phyloP scores from a whole-genome alignment of 2,797 vertebrate species.

The Anolis apletophallus region DNA sequence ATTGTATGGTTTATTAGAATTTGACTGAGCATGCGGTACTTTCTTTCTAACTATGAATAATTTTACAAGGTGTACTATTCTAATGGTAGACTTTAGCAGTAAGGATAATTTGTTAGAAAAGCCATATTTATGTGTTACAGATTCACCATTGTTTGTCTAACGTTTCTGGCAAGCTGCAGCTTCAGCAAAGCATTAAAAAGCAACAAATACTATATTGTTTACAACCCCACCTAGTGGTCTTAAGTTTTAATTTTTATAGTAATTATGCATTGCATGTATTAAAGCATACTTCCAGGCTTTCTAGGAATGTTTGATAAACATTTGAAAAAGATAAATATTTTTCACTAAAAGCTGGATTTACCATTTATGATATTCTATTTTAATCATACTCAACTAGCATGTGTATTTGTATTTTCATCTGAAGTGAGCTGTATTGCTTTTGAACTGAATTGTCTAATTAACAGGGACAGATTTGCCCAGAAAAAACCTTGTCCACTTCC shows the following conservation, averaged over 20 bases:
- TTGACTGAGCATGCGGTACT: conserved; percentile 24
- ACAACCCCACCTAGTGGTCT: conserved; percentile 68
- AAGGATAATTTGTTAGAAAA: conserved; percentile 26
- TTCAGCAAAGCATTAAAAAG: conserved; percentile 48
- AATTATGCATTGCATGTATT: background rate
- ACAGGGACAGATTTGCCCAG: background rate
- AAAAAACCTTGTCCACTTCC: background rate
- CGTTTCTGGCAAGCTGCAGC: conserved; percentile 21
- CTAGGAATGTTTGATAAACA: conserved; percentile 15
- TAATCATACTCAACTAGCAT: conserved; percentile 8
- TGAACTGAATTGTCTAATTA: background rate
- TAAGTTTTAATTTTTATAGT: conserved; percentile 43
- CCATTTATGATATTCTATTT: background rate
- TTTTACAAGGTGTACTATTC: conserved; percentile 25
- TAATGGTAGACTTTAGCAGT: conserved; percentile 17
- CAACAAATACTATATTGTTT: conserved; percentile 59
- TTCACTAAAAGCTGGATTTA: background rate
- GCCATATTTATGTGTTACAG: conserved; percentile 32
- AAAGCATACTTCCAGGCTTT: background rate
- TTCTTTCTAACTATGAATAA: conserved; percentile 50
- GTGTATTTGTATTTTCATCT: background rate
- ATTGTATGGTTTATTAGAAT: conserved; percentile 18
- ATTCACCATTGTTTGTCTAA: conserved; percentile 44
- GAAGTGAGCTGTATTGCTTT: background rate
- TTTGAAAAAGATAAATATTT: background rate